Percentiles rank a stretch among this genome's conserved stretches.
phyloP scores from a whole-genome alignment of 2,888 invertebrate genomes.

The Phorcus lineatus region DNA sequence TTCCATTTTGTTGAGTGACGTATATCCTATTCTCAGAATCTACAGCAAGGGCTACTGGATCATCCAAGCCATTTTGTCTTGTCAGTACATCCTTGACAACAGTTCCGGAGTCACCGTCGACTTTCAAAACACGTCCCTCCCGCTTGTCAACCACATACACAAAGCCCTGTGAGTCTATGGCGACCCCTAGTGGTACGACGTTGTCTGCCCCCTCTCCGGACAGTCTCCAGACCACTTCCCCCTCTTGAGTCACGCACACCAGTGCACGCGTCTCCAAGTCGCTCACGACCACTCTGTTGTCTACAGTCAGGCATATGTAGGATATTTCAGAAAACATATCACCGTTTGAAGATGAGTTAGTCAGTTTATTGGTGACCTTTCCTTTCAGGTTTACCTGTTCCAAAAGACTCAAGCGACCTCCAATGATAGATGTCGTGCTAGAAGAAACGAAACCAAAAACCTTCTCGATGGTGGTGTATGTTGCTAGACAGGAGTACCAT shows the following conservation, averaged over 20 bases:
- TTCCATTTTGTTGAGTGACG: background rate
- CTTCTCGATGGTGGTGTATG: background rate
- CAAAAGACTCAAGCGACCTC: background rate
- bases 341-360: background rate
- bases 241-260: background rate
- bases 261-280: background rate
- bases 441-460: background rate
- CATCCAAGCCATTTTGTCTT: background rate
- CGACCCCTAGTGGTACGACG: background rate
- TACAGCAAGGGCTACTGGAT: background rate
- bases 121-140: background rate
- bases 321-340: background rate
- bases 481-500: background rate
- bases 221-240: background rate
- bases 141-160: conserved; percentile 1
- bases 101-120: background rate
- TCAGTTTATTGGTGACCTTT: background rate
- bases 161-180: background rate
- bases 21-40: background rate
- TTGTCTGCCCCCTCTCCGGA: background rate
- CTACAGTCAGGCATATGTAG: background rate
- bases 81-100: background rate
- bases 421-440: background rate
- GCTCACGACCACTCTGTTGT: background rate
- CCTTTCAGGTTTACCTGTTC: background rate